phyloP scores from a whole-genome alignment of 2,797 vertebrate species.

The Acipenser oxyrinchus region DNA sequence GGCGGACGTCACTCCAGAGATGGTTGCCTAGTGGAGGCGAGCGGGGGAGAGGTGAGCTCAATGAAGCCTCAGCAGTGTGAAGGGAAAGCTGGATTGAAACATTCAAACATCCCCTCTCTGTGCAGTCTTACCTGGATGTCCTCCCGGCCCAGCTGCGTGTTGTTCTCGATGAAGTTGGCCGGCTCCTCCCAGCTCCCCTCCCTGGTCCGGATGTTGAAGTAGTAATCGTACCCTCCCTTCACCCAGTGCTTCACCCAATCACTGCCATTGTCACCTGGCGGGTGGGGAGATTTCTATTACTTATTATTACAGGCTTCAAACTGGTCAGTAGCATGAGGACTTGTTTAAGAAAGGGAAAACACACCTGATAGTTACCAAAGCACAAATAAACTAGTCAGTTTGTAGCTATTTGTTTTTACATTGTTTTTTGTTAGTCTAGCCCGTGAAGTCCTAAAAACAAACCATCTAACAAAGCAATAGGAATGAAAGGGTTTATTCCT shows the following conservation, averaged over 20 bases:
- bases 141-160: slow-evolving; percentile 80
- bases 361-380: no score
- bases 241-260: slow-evolving; percentile 94
- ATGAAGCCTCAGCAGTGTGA: neutral
- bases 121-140: slow-evolving; percentile 78
- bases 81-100: neutral
- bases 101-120: neutral
- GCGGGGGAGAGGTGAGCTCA: neutral
- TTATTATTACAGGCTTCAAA: no score
- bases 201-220: slow-evolving; percentile 70
- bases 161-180: slow-evolving; percentile 66
- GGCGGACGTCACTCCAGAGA: slow-evolving; percentile 86
- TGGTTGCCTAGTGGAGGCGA: neutral
- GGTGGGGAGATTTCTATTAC: slow-evolving; percentile 23
- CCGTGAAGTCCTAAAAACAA: no score
- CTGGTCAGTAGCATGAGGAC: no score
- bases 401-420: no score
- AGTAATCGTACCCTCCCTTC: slow-evolving; percentile 92
- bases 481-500: no score
- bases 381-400: no score
- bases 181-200: slow-evolving; percentile 87
- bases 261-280: slow-evolving; percentile 72
- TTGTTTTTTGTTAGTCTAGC: no score
- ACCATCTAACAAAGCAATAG: no score
- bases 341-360: no score